These are phyloP conservation scores for Menura novaehollandiae DNA, from an alignment of 2,113 vertebrate genomes.

Conservation along the genomic window DNA sequence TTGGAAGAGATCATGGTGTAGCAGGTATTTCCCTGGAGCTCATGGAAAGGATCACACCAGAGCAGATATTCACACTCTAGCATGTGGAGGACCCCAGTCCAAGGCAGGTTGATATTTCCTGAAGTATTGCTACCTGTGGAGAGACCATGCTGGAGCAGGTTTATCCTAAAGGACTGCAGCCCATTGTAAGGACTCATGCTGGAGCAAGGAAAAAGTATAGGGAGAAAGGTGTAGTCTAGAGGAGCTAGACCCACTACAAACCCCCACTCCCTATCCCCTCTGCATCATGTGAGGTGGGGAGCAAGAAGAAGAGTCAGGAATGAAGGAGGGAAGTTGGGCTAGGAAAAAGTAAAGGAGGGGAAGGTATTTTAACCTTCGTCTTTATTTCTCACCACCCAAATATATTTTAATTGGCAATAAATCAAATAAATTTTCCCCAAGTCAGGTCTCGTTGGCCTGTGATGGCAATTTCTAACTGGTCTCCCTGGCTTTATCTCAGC, in stretches of 20 bases:
- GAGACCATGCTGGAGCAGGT: not conserved
- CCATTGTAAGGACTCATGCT: not conserved
- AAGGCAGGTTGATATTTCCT: not conserved
- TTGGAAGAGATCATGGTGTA: not conserved
- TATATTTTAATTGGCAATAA: not conserved
- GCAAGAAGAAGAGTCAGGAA: not conserved
- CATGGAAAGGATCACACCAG: not conserved
- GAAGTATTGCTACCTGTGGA: not conserved
- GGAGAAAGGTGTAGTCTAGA: not conserved
- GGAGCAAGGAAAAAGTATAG: not conserved
- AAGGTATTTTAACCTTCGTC: not conserved
- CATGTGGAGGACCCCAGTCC: not conserved
- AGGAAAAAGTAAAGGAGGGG: not conserved
- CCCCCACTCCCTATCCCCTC: not conserved
- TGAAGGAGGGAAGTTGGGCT: not conserved
- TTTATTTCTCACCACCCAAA: not conserved
- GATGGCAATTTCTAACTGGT: not conserved
- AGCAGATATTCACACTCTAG: not conserved
- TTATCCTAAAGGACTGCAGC: not conserved
- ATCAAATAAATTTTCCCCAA: not conserved
- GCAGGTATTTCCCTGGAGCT: not conserved
- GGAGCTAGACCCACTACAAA: not conserved
- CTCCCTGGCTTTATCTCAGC: not conserved
- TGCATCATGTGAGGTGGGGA: not conserved
- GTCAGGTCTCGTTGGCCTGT: rapidly evolving